These are phyloP conservation scores for Monodelphis domestica DNA, from an alignment of 2,797 vertebrate genomes.

Conservation along the genomic window DNA sequence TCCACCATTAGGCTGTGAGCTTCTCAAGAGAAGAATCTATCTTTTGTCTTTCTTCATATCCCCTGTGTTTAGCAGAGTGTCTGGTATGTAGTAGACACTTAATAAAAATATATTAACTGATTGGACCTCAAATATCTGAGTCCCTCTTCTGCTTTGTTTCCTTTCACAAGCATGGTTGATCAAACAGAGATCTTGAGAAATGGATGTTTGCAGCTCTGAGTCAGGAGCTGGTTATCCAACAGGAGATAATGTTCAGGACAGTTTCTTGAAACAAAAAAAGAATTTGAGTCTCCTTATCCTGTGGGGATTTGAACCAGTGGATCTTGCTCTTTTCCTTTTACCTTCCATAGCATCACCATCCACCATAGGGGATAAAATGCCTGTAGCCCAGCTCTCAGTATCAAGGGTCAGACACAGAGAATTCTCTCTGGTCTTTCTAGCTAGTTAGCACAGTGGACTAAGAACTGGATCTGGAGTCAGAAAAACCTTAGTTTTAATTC, in stretches of 20 bases:
- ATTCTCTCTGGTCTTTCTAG: not conserved
- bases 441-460: not conserved
- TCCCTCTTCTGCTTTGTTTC: not conserved
- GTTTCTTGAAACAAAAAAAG: not conserved
- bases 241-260: not conserved
- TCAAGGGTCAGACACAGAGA: not conserved
- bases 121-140: not conserved
- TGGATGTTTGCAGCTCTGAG: not conserved
- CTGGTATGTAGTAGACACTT: not conserved
- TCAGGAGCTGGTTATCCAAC: not conserved
- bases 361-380: not conserved
- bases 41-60: not conserved
- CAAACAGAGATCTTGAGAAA: not conserved
- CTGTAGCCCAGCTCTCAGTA: not conserved
- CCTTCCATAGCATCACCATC: too few relatives aligned
- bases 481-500: not conserved
- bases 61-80: too few relatives aligned
- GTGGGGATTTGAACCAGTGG: not conserved
- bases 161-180: not conserved
- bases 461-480: not conserved
- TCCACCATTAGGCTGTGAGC: not conserved
- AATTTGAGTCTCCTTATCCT: not conserved
- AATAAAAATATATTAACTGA: not conserved
- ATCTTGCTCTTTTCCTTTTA: not conserved
- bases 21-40: not conserved